Evolutionary conservation across 2,113 vertebrate genomes (phyloP).

Genomic region (Petromus typicus): DNA sequence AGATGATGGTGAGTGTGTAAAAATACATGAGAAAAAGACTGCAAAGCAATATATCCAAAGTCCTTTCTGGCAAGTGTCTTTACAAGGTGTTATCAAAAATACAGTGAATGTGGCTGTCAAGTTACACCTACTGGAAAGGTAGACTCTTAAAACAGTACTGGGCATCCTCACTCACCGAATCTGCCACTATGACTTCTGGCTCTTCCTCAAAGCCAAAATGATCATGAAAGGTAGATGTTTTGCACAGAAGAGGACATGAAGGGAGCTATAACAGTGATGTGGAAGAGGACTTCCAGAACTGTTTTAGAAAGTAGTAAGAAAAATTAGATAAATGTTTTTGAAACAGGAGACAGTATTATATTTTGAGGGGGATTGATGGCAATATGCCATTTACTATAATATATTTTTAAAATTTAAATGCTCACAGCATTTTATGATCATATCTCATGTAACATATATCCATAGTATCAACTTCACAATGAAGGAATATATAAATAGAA

Average conservation of each 20-base stretch:
- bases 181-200: neutral
- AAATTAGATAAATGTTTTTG: neutral
- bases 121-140: neutral
- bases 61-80: neutral
- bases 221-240: neutral
- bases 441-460: neutral
- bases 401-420: neutral
- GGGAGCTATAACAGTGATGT: neutral
- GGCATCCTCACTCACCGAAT: neutral
- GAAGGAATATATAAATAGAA: neutral
- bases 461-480: conserved; percentile 2
- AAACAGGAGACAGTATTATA: neutral
- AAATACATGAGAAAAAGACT: neutral
- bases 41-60: neutral
- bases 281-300: neutral
- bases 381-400: neutral
- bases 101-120: neutral
- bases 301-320: neutral
- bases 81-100: neutral
- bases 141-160: neutral
- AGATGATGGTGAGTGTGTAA: neutral
- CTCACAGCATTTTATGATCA: neutral
- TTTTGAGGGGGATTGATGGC: neutral
- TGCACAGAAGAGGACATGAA: neutral
- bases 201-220: neutral